A percentile compares a stretch with the other conserved stretches of the same genome.
Conservation (phyloP, 1,140 invertebrate species). For the Meloidogyne floridensis region DNA sequence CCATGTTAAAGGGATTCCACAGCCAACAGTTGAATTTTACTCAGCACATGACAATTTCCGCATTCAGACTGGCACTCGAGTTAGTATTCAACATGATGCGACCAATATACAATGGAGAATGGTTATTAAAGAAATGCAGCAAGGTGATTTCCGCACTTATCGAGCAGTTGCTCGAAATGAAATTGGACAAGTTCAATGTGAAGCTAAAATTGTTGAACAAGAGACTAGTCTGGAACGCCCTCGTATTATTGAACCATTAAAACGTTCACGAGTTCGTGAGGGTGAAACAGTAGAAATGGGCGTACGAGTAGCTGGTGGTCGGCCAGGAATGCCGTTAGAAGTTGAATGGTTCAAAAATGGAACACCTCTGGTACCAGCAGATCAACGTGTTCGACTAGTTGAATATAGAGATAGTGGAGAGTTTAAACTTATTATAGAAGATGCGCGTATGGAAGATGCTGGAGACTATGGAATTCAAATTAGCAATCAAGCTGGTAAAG, state of each 20-base stretch:
- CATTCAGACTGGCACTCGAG: constrained; percentile 54
- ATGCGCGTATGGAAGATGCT: constrained; percentile 53
- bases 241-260: constrained; percentile 64
- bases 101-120: constrained; percentile 62
- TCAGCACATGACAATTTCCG: constrained; percentile 59
- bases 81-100: constrained; percentile 58
- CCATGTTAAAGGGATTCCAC: constrained; percentile 67
- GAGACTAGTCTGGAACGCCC: constrained; percentile 69
- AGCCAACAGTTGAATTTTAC: constrained; percentile 66
- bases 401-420: constrained; percentile 60
- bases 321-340: constrained; percentile 56
- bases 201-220: constrained; percentile 33
- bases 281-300: constrained; percentile 50
- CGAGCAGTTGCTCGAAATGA: constrained; percentile 58
- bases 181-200: constrained; percentile 47
- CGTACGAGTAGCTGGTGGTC: constrained; percentile 57
- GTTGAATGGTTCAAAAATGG: constrained; percentile 66
- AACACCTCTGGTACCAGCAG: constrained; percentile 71
- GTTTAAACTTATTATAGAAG: constrained; percentile 67
- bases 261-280: constrained; percentile 56
- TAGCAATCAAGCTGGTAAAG: constrained; percentile 51
- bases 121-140: constrained; percentile 66
- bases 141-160: constrained; percentile 54
- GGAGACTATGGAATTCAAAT: constrained; percentile 53
- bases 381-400: constrained; percentile 62